Base-by-base conservation (phyloP, 2,888 invertebrate genomes). In the Crossocerus cetratus region DNA sequence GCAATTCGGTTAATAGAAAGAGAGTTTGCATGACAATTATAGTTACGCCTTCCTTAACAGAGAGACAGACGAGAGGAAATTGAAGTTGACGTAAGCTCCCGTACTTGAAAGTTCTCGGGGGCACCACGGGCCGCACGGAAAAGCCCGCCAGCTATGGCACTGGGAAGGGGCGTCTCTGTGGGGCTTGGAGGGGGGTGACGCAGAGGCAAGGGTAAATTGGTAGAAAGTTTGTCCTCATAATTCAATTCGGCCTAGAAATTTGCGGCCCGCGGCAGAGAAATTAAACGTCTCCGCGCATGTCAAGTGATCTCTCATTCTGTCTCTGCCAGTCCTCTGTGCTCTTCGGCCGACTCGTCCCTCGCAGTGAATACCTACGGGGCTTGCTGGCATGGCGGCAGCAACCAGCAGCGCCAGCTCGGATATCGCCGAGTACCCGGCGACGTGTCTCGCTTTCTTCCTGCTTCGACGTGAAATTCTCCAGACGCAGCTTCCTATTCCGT, bases 251-350 rank as follows among this genome's bases (percentile, higher is more conserved):
- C 57, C 32, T 3, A 69, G 74, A 75, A 69, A 69, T 75, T 74
- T 65, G 65, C 65, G 56, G 59, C 53, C 49, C 5, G 49, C 23
- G 43, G 44, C 45, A 22, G 68, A 71, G 63, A 75, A 80, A 80
- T 80, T 80, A 80, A 80, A 80, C 69, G 77, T 76, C 77, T 70
- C 66, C 65, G 58, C 61, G 72, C 69, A 71, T 71, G 81, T 75
- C 66, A 81, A 81, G 72, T 75, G 80, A 70, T 53, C 32, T 32
- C 11, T 32, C 32, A 32, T 32, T 32, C 32, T 32, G 32, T 32
- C 32, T 32, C 32, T 32, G 1, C 32, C 32, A 32, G 32, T 32
- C 32, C 8, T 32, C 32, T 32, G 5, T 11, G 5, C 32, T 32
- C 3, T 1, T 32, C 8, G 4, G 8, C 11, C 4, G 2, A 2